Evolutionary conservation across 2,888 invertebrate genomes (phyloP).

Genomic region (Priocnemis perturbator): DNA sequence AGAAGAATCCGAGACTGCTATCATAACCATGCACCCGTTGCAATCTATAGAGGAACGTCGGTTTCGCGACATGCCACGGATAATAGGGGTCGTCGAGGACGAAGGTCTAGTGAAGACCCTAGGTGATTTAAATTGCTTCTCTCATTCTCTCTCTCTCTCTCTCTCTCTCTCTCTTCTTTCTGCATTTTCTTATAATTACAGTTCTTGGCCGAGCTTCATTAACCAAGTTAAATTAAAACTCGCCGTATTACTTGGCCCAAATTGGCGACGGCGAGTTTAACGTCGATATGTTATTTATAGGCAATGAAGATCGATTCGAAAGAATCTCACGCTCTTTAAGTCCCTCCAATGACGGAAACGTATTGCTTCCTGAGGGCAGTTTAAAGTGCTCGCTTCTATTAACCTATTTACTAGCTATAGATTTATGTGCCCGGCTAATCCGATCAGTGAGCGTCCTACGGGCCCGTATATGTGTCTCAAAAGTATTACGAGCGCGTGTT

Average conservation of each 20-base stretch:
- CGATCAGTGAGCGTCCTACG: too few relatives aligned
- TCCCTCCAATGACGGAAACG: too few relatives aligned
- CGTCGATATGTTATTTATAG: not conserved
- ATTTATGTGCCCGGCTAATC: too few relatives aligned
- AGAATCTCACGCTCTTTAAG: too few relatives aligned
- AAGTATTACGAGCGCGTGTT: too few relatives aligned
- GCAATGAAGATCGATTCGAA: too few relatives aligned
- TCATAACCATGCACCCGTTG: slow-evolving; percentile 62
- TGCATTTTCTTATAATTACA: slow-evolving; percentile 16
- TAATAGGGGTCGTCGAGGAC: slow-evolving; percentile 60
- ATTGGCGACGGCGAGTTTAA: too few relatives aligned
- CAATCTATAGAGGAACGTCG: slow-evolving; percentile 43
- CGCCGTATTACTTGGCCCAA: not conserved
- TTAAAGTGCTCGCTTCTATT: too few relatives aligned
- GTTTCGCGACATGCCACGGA: slow-evolving; percentile 67
- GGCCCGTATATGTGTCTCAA: too few relatives aligned
- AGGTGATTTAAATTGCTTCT: slow-evolving; percentile 47
- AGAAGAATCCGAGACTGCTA: slow-evolving; percentile 59
- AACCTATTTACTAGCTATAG: too few relatives aligned
- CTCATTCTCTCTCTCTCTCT: not conserved
- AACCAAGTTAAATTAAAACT: slow-evolving; percentile 23
- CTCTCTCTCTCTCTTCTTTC: not conserved
- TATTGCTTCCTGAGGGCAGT: too few relatives aligned
- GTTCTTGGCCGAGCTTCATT: not conserved
- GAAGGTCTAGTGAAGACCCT: slow-evolving; percentile 58